Conservation (phyloP, 1,140 invertebrate genomes). For the Penaeus japonicus region DNA sequence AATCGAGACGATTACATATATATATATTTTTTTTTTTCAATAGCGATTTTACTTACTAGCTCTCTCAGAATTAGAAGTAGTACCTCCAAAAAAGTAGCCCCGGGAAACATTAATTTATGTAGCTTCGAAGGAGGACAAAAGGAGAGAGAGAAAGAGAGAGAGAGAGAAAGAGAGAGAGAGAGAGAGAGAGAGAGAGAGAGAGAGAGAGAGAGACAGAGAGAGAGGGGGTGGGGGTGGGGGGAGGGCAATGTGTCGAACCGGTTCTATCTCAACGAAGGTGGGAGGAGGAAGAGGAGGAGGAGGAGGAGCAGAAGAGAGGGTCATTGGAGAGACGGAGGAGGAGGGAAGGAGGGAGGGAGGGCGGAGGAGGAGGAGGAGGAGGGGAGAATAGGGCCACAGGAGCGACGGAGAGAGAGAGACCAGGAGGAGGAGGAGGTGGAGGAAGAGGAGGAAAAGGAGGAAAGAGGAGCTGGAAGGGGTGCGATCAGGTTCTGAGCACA, state of each 20-base stretch:
- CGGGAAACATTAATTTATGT: neutral
- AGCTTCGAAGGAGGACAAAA: neutral
- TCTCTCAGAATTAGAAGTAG: too few relatives aligned
- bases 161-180: neutral
- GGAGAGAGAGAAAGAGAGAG: neutral
- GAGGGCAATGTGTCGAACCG: too few relatives aligned
- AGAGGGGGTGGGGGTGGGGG: neutral
- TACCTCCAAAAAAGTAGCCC: too few relatives aligned
- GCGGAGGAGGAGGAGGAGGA: neutral
- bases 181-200: too few relatives aligned
- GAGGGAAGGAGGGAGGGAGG: neutral
- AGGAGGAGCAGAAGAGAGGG: neutral
- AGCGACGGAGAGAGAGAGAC: neutral
- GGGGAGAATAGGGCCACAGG: neutral
- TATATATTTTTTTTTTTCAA: too few relatives aligned
- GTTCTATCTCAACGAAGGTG: too few relatives aligned
- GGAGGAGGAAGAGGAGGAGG: neutral
- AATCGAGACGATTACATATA: too few relatives aligned
- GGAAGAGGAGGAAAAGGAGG: neutral
- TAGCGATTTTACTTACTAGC: too few relatives aligned
- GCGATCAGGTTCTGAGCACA: too few relatives aligned
- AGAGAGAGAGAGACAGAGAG: too few relatives aligned
- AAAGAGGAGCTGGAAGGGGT: neutral
- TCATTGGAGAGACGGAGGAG: neutral
- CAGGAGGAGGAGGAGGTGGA: neutral